Evolutionary conservation across 2,888 invertebrate species (phyloP).

Genomic region (Aphidoletes aphidimyza): DNA sequence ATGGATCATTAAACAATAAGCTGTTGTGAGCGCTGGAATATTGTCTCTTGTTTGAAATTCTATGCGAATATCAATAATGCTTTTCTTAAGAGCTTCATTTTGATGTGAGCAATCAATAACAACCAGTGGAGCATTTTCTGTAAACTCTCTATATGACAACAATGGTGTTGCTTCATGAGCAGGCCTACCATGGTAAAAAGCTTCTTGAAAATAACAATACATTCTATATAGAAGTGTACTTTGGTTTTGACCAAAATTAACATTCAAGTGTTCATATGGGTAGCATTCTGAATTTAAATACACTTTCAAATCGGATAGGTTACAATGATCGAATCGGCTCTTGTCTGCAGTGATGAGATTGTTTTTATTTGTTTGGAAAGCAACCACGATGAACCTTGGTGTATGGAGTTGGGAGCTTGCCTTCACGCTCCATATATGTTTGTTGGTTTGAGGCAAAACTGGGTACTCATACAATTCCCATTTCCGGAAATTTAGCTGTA

Average conservation of each 20-base stretch:
- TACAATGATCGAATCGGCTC: conserved; percentile 59
- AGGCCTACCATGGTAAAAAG: conserved; percentile 58
- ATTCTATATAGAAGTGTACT: conserved; percentile 60
- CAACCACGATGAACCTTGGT: conserved; percentile 63
- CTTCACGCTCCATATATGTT: conserved; percentile 62
- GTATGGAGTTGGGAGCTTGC: conserved; percentile 62
- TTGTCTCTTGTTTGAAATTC: conserved; percentile 59
- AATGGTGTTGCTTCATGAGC: conserved; percentile 57
- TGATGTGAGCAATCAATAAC: conserved; percentile 60
- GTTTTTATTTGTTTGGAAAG: conserved; percentile 63
- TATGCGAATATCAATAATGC: conserved; percentile 59
- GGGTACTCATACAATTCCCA: conserved; percentile 58
- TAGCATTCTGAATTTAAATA: conserved; percentile 62
- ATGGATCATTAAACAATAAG: conserved; percentile 56
- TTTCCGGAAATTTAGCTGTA: conserved; percentile 56
- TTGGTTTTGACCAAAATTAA: conserved; percentile 60
- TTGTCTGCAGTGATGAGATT: conserved; percentile 59
- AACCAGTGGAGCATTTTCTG: conserved; percentile 58
- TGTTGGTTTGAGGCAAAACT: conserved; percentile 58
- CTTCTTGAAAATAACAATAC: conserved; percentile 60
- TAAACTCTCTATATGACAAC: not conserved
- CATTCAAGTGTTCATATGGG: conserved; percentile 62
- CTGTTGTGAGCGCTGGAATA: conserved; percentile 59
- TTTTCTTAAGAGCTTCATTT: conserved; percentile 59
- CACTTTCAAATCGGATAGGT: conserved; percentile 62